Evolutionary conservation across 2,797 vertebrate genomes (phyloP).

Genomic region (Pelobates cultripes): DNA sequence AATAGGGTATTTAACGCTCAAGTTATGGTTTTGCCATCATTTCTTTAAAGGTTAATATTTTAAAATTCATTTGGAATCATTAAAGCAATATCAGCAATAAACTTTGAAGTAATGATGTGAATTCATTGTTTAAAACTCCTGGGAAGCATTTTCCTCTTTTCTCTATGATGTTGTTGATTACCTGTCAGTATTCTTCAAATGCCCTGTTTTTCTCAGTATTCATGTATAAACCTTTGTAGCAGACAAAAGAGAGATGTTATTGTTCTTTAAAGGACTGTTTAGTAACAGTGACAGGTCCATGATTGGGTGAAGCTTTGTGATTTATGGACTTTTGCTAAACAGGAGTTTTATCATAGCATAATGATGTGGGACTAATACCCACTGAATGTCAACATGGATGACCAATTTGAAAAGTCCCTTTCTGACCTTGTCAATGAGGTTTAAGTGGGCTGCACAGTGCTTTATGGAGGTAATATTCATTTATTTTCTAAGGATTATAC

Average conservation of each 20-base stretch:
- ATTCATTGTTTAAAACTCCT: too few relatives aligned
- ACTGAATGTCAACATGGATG: conserved; percentile 61
- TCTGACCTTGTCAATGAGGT: conserved; percentile 59
- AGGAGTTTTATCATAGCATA: conserved; percentile 88
- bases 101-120: too few relatives aligned
- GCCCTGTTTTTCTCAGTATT: conserved; percentile 66
- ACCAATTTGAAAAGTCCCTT: conserved; percentile 70
- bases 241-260: conserved; percentile 77
- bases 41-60: too few relatives aligned
- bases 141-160: too few relatives aligned
- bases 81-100: too few relatives aligned
- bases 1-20: too few relatives aligned
- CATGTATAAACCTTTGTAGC: conserved; percentile 71
- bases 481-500: conserved; percentile 43
- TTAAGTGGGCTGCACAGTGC: conserved; percentile 43
- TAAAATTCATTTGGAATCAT: too few relatives aligned
- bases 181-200: conserved; percentile 74
- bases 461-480: neutral
- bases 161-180: conserved; percentile 25
- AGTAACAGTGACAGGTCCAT: conserved; percentile 86
- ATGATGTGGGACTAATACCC: conserved; percentile 85
- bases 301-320: conserved; percentile 82
- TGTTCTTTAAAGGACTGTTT: conserved; percentile 75
- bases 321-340: conserved; percentile 83
- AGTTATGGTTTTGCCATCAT: too few relatives aligned